A percentile compares a stretch with the other conserved stretches of the same genome.
Evolutionary conservation across 1,140 invertebrate species (phyloP).

Genomic region (Panonychus citri): DNA sequence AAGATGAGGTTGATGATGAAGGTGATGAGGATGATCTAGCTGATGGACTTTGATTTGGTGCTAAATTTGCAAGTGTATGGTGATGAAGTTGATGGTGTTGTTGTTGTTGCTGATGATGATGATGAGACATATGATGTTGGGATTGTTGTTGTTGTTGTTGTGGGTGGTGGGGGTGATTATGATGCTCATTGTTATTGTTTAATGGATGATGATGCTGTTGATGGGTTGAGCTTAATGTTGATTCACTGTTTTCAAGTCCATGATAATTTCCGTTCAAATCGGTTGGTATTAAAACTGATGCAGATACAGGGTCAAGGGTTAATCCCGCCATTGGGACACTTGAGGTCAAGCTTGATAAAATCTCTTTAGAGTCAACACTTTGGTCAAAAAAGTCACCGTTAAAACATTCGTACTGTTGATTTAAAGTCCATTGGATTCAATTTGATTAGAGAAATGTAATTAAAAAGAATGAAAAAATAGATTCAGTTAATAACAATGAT

Average conservation of each 20-base stretch:
- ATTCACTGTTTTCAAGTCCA: no score
- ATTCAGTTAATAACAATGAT: no score
- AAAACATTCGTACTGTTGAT: not conserved
- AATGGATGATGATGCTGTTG: not conserved
- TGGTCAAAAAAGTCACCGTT: not conserved
- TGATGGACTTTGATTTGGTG: no score
- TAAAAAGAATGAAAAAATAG: not conserved
- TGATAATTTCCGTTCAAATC: not conserved
- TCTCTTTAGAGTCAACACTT: not conserved
- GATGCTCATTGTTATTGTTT: not conserved
- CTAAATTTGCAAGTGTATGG: not conserved
- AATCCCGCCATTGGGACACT: not conserved
- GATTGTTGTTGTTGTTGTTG: not conserved
- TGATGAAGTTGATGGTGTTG: not conserved
- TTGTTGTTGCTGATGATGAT: not conserved
- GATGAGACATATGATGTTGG: not conserved
- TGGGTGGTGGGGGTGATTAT: not conserved
- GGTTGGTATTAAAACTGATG: not conserved
- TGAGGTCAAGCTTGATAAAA: not conserved
- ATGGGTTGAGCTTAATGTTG: not conserved
- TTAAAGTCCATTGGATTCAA: not conserved
- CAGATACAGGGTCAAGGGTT: not conserved
- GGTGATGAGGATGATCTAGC: no score
- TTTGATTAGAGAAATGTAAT: not conserved
- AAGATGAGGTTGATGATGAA: no score